Conservation (phyloP, 2,797 vertebrate genomes). For the Dermochelys coriacea region DNA sequence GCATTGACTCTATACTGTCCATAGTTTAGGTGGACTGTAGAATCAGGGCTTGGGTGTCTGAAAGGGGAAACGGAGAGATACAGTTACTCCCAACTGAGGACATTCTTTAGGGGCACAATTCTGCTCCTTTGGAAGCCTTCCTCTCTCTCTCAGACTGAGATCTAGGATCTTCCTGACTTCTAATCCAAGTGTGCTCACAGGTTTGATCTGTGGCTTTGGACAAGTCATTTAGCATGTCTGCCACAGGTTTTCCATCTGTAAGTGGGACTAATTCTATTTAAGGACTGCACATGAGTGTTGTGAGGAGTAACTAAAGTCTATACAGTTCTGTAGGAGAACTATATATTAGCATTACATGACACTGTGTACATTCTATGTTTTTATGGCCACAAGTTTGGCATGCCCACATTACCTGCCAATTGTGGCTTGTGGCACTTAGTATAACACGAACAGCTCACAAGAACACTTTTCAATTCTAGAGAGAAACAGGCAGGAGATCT, state of each 20-base stretch:
- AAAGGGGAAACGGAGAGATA: background rate
- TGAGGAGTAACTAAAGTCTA: background rate
- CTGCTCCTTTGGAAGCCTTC: background rate
- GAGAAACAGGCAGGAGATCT: background rate
- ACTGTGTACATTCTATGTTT: accelerated
- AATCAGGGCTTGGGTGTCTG: background rate
- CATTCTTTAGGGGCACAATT: background rate
- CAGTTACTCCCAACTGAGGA: background rate
- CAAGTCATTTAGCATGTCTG: background rate
- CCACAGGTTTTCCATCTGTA: background rate
- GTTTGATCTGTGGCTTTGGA: background rate
- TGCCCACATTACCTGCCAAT: background rate
- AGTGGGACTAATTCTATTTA: background rate
- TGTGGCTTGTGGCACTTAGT: background rate
- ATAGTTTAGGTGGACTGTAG: background rate
- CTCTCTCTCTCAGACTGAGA: background rate
- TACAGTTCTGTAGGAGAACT: background rate
- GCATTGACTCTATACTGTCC: background rate
- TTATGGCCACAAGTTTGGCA: background rate
- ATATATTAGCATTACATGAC: background rate
- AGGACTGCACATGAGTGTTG: background rate
- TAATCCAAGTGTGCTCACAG: background rate
- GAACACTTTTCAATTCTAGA: background rate
- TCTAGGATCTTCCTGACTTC: background rate
- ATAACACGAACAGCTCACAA: background rate